These are phyloP conservation scores for Ploceus nigricollis DNA, from an alignment of 2,113 vertebrate species.

Conservation along the genomic window DNA sequence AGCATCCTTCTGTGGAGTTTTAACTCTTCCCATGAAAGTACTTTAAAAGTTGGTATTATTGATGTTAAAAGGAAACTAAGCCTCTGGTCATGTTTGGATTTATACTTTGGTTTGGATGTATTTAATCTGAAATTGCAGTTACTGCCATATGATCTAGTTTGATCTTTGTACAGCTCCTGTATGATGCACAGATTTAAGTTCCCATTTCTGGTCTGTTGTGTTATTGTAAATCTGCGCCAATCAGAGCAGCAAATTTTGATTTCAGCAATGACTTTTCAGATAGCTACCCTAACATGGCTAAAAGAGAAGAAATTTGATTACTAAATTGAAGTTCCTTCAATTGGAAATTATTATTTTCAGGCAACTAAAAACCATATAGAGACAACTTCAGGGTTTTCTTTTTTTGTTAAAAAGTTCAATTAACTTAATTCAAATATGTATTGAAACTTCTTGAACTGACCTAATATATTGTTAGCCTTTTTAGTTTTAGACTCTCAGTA, in stretches of 20 bases:
- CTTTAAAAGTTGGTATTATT: neutral
- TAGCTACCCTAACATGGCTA: neutral
- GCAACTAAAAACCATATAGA: neutral
- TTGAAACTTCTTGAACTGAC: neutral
- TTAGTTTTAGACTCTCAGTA: neutral
- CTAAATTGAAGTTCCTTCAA: neutral
- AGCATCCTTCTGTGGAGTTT: neutral
- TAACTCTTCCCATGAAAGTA: conserved; percentile 5
- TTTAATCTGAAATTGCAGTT: neutral
- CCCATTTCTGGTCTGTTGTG: neutral
- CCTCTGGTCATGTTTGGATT: neutral
- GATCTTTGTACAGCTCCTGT: neutral
- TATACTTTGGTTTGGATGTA: neutral
- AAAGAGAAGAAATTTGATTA: neutral
- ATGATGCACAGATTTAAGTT: neutral
- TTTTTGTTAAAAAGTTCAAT: neutral
- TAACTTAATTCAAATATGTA: neutral
- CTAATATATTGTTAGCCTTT: neutral
- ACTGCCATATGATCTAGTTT: neutral
- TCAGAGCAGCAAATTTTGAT: neutral
- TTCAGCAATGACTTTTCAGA: neutral
- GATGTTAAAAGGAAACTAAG: neutral
- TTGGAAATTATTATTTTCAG: neutral
- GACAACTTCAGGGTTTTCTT: neutral
- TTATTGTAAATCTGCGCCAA: neutral